Evolutionary conservation across 2,888 invertebrate genomes (phyloP).

Genomic region (Enoplolaimus lenunculus): DNA sequence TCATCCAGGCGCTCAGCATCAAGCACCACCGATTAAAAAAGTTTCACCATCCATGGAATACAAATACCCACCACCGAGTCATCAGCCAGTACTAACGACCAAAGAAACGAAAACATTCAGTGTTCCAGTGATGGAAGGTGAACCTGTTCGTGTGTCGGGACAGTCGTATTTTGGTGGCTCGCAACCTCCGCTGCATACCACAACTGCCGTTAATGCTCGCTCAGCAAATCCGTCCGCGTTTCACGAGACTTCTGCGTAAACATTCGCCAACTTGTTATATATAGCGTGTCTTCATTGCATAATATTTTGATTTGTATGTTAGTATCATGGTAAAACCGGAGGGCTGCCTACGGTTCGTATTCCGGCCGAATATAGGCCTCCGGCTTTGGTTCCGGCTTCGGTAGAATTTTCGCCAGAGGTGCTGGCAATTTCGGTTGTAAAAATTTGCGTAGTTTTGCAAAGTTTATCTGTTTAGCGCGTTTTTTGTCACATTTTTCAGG

Average conservation of each 20-base stretch:
- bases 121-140: constrained; percentile 19
- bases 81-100: not conserved
- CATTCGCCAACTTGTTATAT: no score
- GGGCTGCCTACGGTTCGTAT: no score
- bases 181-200: not conserved
- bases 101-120: not conserved
- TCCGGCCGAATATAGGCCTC: no score
- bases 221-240: not conserved
- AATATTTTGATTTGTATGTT: no score
- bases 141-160: constrained; percentile 11
- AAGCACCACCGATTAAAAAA: not conserved
- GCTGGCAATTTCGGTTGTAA: no score
- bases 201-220: not conserved
- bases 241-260: not conserved
- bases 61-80: not conserved
- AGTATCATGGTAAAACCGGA: no score
- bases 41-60: not conserved
- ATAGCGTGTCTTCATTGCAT: no score
- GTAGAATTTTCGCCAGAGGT: no score
- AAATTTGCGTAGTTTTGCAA: no score
- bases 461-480: no score
- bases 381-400: no score
- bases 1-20: not conserved
- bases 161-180: not conserved
- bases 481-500: no score